These are phyloP conservation scores for Pasiphila rectangulata DNA, from an alignment of 2,888 invertebrate species.

Conservation along the genomic window DNA sequence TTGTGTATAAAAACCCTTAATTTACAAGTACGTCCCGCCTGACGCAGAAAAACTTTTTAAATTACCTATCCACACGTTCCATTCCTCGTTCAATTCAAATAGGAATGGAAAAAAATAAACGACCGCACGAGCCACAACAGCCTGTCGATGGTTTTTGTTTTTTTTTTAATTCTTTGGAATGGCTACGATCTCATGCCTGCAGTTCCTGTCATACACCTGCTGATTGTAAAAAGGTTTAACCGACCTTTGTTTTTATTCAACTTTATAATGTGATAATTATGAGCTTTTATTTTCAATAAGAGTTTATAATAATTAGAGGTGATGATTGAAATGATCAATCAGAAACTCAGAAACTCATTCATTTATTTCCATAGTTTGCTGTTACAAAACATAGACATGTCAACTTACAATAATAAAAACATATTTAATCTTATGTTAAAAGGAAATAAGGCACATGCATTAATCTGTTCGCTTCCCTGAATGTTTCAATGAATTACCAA, in stretches of 20 bases:
- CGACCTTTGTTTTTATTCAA: neutral
- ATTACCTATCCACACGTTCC: slow-evolving; percentile 20
- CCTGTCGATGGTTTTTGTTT: slow-evolving; percentile 57
- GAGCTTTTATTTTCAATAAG: neutral
- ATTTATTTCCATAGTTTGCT: too few species aligned
- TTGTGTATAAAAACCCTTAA: slow-evolving; percentile 34
- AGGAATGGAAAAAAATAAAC: slow-evolving; percentile 33
- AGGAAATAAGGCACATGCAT: too few species aligned
- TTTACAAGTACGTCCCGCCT: slow-evolving; percentile 23
- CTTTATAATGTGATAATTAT: neutral
- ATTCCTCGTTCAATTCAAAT: slow-evolving; percentile 31
- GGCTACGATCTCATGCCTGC: slow-evolving; percentile 5
- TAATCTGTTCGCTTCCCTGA: too few species aligned
- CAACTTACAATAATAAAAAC: too few species aligned
- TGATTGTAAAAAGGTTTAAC: neutral
- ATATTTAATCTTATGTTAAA: too few species aligned
- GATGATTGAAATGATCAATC: too few species aligned
- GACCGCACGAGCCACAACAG: slow-evolving; percentile 65
- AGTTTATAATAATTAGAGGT: neutral
- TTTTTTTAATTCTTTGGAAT: slow-evolving; percentile 35
- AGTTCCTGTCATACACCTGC: slow-evolving; percentile 15
- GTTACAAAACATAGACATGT: too few species aligned
- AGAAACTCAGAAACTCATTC: too few species aligned
- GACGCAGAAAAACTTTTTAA: slow-evolving; percentile 15
- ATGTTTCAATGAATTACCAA: neutral